phyloP scores from a whole-genome alignment of 2,113 vertebrate genomes.

The Ophthalmolycus amberensis region DNA sequence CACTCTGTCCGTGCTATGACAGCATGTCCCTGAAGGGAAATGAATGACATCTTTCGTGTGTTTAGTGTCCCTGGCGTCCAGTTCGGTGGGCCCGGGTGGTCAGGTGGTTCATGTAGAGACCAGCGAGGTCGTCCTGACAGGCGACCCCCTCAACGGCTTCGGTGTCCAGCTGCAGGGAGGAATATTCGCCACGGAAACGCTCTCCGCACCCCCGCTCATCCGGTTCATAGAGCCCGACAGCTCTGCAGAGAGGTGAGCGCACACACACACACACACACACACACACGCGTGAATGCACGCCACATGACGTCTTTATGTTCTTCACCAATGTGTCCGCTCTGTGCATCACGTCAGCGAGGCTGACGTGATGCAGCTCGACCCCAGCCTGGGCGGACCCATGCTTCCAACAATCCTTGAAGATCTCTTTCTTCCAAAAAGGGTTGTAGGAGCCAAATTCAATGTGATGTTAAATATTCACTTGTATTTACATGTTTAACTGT shows the following conservation, averaged over 20 bases:
- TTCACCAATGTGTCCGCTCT: too few species aligned
- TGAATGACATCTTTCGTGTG: neutral
- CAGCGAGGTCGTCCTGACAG: conserved; percentile 91
- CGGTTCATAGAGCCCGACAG: conserved; percentile 98
- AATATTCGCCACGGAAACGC: conserved; percentile 95
- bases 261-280: neutral
- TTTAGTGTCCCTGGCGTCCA: conserved; percentile 92
- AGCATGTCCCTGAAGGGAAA: neutral
- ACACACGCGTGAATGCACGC: too few species aligned
- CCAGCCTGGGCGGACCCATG: too few species aligned
- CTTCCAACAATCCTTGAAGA: too few species aligned
- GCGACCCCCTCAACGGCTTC: conserved; percentile 95
- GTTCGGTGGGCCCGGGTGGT: conserved; percentile 93
- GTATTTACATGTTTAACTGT: too few species aligned
- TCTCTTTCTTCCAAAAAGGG: too few species aligned
- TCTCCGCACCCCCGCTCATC: conserved; percentile 94
- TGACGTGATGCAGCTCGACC: too few species aligned
- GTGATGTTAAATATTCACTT: too few species aligned
- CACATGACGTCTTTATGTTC: too few species aligned
- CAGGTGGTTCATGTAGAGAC: conserved; percentile 96
- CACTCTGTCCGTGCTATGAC: neutral
- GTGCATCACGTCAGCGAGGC: too few species aligned
- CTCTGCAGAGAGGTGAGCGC: conserved; percentile 92
- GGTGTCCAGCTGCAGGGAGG: conserved; percentile 98
- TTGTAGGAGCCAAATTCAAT: too few species aligned